Conservation (phyloP, 2,797 vertebrate genomes). For the Tinamus major region DNA sequence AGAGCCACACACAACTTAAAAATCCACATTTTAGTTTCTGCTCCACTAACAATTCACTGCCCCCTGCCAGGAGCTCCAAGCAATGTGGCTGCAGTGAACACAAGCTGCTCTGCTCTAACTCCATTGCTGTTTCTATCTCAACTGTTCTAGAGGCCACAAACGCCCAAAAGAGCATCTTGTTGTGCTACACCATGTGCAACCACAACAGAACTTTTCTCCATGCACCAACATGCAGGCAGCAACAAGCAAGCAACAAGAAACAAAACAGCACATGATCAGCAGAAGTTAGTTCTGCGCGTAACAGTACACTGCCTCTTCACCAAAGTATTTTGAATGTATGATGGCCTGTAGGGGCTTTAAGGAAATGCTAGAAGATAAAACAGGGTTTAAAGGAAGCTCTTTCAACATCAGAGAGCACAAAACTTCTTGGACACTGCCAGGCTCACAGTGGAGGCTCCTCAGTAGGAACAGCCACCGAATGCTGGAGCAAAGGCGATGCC, state of each 20-base stretch:
- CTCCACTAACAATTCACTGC: not conserved
- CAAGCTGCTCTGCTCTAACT: not conserved
- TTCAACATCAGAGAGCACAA: not conserved
- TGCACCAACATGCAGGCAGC: no score
- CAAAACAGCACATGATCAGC: not conserved
- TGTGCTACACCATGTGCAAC: not conserved
- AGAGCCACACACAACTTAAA: not conserved
- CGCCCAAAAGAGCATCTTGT: no score
- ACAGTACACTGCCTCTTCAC: not conserved
- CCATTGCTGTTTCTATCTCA: not conserved
- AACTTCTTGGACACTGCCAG: not conserved
- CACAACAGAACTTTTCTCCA: not conserved
- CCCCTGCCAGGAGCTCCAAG: not conserved
- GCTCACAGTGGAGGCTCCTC: not conserved
- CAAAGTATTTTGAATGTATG: not conserved
- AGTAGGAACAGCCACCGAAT: not conserved
- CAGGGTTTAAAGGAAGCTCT: not conserved
- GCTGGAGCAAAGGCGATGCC: not conserved
- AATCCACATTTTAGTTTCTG: constrained; percentile 5
- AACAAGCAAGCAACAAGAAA: not conserved
- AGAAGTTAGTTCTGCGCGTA: not conserved
- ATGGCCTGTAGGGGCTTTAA: not conserved
- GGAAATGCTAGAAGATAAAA: not conserved
- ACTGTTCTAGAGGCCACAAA: not conserved
- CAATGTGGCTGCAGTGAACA: accelerated